A percentile compares a stretch with the other conserved stretches of the same genome.
These are phyloP conservation scores for Pangasius larnaudii DNA, from an alignment of 2,797 vertebrate species.

Conservation along the genomic window DNA sequence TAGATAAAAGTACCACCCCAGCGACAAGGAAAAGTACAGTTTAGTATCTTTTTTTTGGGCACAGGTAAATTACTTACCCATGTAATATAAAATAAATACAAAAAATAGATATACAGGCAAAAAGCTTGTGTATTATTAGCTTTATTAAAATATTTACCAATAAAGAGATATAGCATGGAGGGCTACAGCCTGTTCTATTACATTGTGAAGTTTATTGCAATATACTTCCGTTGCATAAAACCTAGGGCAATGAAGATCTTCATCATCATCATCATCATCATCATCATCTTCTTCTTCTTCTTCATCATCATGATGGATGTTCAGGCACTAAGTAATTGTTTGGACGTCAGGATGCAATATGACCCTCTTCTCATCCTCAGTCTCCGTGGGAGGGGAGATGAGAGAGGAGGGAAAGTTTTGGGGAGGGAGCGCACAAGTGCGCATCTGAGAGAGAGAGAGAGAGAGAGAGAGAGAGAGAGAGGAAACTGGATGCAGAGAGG, in stretches of 20 bases:
- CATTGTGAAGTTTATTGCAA: not conserved
- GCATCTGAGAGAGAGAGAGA: slow-evolving; percentile 46
- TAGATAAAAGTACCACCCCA: not conserved
- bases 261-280: not conserved
- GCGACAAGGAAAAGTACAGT: not conserved
- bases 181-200: not conserved
- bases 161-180: too few relatives aligned
- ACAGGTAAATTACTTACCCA: not conserved
- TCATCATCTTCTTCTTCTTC: not conserved
- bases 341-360: slow-evolving; percentile 12
- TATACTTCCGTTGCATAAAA: not conserved
- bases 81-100: not conserved
- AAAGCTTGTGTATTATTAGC: not conserved
- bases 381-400: slow-evolving; percentile 66
- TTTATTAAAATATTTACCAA: not conserved
- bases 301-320: not conserved
- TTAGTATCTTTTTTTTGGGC: not conserved
- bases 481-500: slow-evolving; percentile 75
- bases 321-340: not conserved
- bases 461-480: slow-evolving; percentile 47
- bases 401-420: slow-evolving; percentile 46
- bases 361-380: slow-evolving; percentile 15
- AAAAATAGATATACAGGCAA: not conserved
- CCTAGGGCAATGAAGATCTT: not conserved
- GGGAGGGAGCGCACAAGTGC: slow-evolving; percentile 58